Evolutionary conservation across 1,140 invertebrate genomes (phyloP).

Genomic region (Adelges cooleyi): DNA sequence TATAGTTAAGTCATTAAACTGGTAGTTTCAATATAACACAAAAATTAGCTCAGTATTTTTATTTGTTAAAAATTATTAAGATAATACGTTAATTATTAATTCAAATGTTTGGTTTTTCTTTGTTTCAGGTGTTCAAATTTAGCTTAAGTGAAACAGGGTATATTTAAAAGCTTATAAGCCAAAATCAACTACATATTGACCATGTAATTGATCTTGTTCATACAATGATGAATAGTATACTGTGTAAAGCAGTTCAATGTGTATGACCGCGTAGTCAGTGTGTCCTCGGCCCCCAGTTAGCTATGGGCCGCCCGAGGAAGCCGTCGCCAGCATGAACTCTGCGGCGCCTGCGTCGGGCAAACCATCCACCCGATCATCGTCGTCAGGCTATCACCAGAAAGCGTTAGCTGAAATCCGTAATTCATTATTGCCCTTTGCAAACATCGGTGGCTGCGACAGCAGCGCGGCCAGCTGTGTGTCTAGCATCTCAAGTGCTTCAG

Average conservation of each 20-base stretch:
- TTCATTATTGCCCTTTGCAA: conserved; percentile 70
- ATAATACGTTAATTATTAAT: too few relatives aligned
- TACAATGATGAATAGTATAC: background rate
- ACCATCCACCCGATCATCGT: conserved; percentile 59
- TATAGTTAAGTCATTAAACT: too few relatives aligned
- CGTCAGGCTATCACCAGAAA: conserved; percentile 73
- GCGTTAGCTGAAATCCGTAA: conserved; percentile 77
- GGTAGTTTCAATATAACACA: too few relatives aligned
- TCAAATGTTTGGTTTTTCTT: too few relatives aligned
- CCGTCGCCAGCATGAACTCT: conserved; percentile 50
- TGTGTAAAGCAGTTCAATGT: background rate
- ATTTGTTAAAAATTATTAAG: too few relatives aligned
- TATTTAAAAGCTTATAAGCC: background rate
- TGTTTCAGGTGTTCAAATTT: conserved; percentile 12
- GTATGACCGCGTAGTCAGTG: conserved; percentile 7
- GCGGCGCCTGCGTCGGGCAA: conserved; percentile 45
- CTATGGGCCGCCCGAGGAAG: conserved; percentile 47
- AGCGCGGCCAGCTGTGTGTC: conserved; percentile 64
- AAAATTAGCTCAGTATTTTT: too few relatives aligned
- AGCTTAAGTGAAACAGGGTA: background rate
- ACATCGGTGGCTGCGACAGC: conserved; percentile 44
- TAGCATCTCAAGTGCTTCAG: conserved; percentile 43
- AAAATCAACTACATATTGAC: background rate
- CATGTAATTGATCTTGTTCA: background rate
- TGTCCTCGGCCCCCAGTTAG: conserved; percentile 28